Base-by-base conservation (phyloP, 1,140 invertebrate genomes). In the Tetragnatha versicolor region DNA sequence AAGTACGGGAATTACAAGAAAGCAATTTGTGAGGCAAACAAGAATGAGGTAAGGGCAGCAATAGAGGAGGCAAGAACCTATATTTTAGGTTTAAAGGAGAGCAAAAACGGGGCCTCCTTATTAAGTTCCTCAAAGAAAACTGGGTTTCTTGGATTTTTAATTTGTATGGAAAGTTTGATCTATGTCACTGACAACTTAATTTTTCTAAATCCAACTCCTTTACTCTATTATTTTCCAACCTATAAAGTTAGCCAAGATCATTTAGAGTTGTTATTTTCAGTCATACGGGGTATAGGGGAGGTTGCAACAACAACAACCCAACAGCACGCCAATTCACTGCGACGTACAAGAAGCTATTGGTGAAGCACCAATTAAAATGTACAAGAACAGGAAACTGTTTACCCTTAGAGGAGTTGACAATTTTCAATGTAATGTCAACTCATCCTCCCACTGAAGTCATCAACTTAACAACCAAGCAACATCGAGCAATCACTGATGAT, bases 221-320 rank as follows among this genome's bases (percentile, higher is more conserved):
- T 2, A 33, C 27, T 80, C 37, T 37, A 2, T 17, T 81, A 79
- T 68, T 39, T 79, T 10, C 45, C 70, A 6, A 83, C 83, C 1
- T 85, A 85, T 75, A 86, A 85, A 81, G 66, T 86, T 4, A 83
- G 82, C 20, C 85, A 86, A 81, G 84, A 87, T 79, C 84, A 87
- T 78, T 29, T 86, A 12, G 84, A 87, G 83, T 58, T 85, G 37
- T 84, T 86, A 73, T 87, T 87, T 75, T 72, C 81, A n/a, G 49
- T 27, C 2, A 82, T 87, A n/a, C 39, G 86, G 55, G 61, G 76
- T 49, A n/a, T n/a, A n/a, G n/a, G n/a, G 69, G 82, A 35, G 83
- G 83, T 25, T 83, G 85, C 2, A 83, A 80, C 69, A 86, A 85
- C 72, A 85, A 86, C 75, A 88, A 87, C 80, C 85, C 84, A 7